Evolutionary conservation across 2,888 invertebrate genomes (phyloP).

Genomic region (Callinectes sapidus): DNA sequence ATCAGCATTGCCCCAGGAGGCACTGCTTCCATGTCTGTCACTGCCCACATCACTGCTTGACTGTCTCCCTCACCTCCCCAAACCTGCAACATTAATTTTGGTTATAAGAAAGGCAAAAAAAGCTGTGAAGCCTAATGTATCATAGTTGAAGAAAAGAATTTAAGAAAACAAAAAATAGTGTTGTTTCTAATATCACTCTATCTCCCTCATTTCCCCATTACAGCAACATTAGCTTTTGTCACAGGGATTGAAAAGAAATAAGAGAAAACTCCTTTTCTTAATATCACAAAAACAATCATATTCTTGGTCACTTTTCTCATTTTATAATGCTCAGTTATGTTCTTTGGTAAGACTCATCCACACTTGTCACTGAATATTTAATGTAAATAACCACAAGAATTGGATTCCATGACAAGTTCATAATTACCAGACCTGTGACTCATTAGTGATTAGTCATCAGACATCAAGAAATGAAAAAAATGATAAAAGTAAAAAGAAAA

Average conservation of each 20-base stretch:
- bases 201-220: no score
- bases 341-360: neutral
- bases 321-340: neutral
- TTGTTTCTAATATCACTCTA: no score
- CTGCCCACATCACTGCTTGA: constrained; percentile 86
- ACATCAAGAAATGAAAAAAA: neutral
- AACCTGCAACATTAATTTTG: constrained; percentile 23
- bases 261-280: no score
- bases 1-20: constrained; percentile 92
- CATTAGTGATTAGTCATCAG: neutral
- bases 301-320: no score
- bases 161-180: no score
- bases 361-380: neutral
- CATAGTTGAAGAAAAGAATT: no score
- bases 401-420: neutral
- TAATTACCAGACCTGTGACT: neutral
- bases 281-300: no score
- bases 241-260: no score
- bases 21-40: constrained; percentile 89
- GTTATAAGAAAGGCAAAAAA: neutral
- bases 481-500: no score
- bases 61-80: constrained; percentile 71
- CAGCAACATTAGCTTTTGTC: no score
- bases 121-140: neutral
- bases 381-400: neutral